A percentile compares a stretch with the other conserved stretches of the same genome.
Conservation (phyloP, 2,888 invertebrate species). For the Caenorhabditis wallacei region DNA sequence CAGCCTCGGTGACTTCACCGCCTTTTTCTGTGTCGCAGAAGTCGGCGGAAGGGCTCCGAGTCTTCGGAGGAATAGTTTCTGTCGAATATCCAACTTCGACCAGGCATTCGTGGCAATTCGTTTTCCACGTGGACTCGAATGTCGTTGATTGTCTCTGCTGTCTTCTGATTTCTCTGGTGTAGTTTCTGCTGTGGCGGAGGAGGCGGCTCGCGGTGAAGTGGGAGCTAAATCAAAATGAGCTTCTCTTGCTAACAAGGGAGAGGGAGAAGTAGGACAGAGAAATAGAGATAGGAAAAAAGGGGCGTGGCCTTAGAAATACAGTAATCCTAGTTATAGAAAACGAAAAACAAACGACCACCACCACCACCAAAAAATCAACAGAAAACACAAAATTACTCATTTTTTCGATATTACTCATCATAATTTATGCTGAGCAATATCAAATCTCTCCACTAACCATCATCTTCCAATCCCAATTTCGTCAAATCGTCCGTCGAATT, state of each 20-base stretch:
- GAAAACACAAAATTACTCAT: too few species aligned
- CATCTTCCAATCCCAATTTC: constrained; percentile 63
- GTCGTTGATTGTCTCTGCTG: background rate
- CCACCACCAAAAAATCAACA: constrained; percentile 30
- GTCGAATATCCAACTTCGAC: constrained; percentile 53
- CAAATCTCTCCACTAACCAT: constrained; percentile 28
- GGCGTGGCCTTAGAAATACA: too few species aligned
- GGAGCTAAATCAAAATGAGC: constrained; percentile 32
- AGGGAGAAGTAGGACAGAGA: background rate
- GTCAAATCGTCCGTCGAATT: constrained; percentile 68
- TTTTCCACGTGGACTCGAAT: constrained; percentile 43
- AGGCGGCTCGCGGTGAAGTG: constrained; percentile 1
- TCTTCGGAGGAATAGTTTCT: constrained; percentile 55
- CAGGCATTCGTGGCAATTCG: constrained; percentile 51
- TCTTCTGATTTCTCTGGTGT: constrained; percentile 2
- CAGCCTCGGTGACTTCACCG: constrained; percentile 16
- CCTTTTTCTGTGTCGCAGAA: constrained; percentile 1
- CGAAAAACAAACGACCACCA: constrained; percentile 25
- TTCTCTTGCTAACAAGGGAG: background rate
- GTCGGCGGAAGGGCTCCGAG: constrained; percentile 58
- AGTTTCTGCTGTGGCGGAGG: background rate
- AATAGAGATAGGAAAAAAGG: background rate
- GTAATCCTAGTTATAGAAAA: too few species aligned
- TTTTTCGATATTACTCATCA: too few species aligned
- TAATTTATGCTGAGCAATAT: too few species aligned